Percentiles rank a stretch among this genome's conserved stretches.
These are phyloP conservation scores for Drosophila fuyamai DNA, from an alignment of 1,140 invertebrate genomes.

Conservation along the genomic window DNA sequence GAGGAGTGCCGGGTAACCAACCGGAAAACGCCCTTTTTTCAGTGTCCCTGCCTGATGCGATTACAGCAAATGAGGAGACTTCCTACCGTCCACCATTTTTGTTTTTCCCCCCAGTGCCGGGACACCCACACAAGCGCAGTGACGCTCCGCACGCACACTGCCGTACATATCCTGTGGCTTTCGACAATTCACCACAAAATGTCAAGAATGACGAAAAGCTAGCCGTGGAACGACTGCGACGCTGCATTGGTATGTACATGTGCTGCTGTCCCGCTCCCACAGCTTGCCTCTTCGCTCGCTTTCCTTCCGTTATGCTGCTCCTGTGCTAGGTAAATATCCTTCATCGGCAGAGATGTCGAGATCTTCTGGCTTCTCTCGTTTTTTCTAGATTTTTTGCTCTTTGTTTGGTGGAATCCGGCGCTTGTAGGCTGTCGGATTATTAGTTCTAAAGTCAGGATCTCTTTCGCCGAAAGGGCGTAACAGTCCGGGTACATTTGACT, in stretches of 20 bases:
- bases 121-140: constrained; percentile 11
- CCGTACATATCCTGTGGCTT: constrained; percentile 78
- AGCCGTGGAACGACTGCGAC: constrained; percentile 57
- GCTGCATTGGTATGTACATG: constrained; percentile 45
- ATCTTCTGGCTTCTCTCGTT: constrained; percentile 67
- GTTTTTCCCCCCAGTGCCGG: constrained; percentile 25
- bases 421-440: constrained; percentile 83
- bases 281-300: constrained; percentile 22
- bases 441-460: constrained; percentile 83
- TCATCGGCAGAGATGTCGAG: constrained; percentile 44
- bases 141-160: constrained; percentile 43
- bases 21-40: constrained; percentile 84
- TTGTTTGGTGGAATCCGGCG: constrained; percentile 51
- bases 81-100: constrained; percentile 83
- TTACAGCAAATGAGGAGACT: constrained; percentile 84
- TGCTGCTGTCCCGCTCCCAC: constrained; percentile 55
- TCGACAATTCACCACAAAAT: constrained; percentile 85
- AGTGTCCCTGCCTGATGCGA: constrained; percentile 70
- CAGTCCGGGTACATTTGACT: constrained; percentile 53
- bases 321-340: constrained; percentile 60
- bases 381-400: constrained; percentile 44
- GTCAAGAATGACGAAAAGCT: constrained; percentile 85
- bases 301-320: constrained; percentile 7
- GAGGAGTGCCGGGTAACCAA: constrained; percentile 72
- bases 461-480: constrained; percentile 48